Percentiles rank a stretch among this genome's conserved stretches.
phyloP scores from a whole-genome alignment of 2,113 vertebrate species.

The Pollachius pollachius region DNA sequence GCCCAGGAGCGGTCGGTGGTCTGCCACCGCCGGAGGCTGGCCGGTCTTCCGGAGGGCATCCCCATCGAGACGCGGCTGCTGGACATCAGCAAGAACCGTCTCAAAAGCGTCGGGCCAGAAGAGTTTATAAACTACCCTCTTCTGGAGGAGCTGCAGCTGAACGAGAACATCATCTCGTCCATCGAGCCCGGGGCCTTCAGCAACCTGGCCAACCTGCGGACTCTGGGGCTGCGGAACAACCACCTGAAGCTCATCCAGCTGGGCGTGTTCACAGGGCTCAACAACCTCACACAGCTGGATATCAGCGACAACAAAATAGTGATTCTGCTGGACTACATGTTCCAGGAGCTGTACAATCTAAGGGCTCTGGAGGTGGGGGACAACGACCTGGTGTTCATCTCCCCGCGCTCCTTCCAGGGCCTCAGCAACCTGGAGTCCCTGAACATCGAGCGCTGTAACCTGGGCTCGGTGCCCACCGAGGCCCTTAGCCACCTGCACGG shows the following conservation, averaged over 20 bases:
- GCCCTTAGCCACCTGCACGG: constrained; percentile 94
- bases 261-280: constrained; percentile 94
- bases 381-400: constrained; percentile 96
- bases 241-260: constrained; percentile 94
- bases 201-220: constrained; percentile 91
- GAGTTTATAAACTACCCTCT: constrained; percentile 94
- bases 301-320: constrained; percentile 99
- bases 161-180: constrained; percentile 90
- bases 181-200: constrained; percentile 96
- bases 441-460: constrained; percentile 91
- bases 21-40: constrained; percentile 89
- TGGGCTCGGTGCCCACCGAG: constrained; percentile 93
- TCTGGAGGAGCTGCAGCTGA: constrained; percentile 94
- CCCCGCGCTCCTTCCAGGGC: constrained; percentile 91
- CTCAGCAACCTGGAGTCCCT: constrained; percentile 95
- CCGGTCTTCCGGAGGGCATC: constrained; percentile 90
- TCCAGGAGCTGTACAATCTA: constrained; percentile 97
- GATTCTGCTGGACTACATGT: constrained; percentile 97
- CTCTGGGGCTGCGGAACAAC: constrained; percentile 92
- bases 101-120: constrained; percentile 90
- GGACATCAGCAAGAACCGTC: constrained; percentile 95
- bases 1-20: constrained; percentile 93
- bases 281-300: constrained; percentile 95
- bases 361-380: constrained; percentile 95
- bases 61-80: constrained; percentile 90